phyloP scores from a whole-genome alignment of 1,140 invertebrate genomes.

The Phenacoccus solenopsis region DNA sequence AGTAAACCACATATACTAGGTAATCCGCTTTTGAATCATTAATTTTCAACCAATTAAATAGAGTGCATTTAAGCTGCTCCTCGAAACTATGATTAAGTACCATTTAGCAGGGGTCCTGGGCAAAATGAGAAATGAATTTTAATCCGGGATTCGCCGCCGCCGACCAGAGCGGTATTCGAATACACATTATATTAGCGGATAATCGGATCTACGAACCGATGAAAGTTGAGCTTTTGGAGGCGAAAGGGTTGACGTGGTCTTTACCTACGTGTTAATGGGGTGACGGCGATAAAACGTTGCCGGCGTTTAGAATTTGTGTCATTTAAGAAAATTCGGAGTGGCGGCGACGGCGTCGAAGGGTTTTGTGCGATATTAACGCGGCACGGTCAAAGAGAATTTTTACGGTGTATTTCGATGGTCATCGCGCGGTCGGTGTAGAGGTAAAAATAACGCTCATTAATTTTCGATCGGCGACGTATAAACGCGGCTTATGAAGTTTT shows the following conservation, averaged over 20 bases:
- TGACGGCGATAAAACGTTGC: not conserved
- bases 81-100: conserved; percentile 6
- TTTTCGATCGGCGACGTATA: not conserved
- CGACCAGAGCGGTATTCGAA: not conserved
- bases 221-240: conserved; percentile 8
- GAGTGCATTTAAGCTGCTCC: conserved; percentile 13
- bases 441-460: no score
- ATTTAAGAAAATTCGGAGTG: no score
- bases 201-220: conserved; percentile 8
- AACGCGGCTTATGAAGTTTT: not conserved
- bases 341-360: no score
- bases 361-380: no score
- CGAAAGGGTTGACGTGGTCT: not conserved
- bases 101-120: not conserved
- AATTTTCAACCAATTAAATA: conserved; percentile 17
- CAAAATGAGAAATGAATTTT: conserved; percentile 17
- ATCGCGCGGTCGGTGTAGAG: no score
- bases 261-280: not conserved
- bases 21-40: conserved; percentile 18
- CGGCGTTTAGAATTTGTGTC: no score
- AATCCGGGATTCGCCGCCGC: not conserved
- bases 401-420: no score
- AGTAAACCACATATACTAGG: no score
- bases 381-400: no score
- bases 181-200: not conserved